Conservation (phyloP, 2,888 invertebrate species). For the Cheilosia variabilis region DNA sequence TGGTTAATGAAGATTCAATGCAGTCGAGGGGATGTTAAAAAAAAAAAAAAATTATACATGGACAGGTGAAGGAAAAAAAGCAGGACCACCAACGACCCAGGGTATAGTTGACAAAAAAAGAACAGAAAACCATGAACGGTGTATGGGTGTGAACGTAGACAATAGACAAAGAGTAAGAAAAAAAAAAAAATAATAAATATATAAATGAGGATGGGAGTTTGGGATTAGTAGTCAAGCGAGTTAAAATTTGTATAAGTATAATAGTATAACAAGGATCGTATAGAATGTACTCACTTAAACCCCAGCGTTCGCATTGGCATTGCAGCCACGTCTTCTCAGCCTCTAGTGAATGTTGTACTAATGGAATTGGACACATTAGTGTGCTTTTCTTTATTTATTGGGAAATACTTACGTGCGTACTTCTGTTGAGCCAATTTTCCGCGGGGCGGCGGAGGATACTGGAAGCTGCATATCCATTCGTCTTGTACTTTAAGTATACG, state of each 20-base stretch:
- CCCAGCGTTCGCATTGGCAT: constrained; percentile 95
- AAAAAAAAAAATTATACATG: constrained; percentile 1
- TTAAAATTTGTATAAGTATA: constrained; percentile 31
- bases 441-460: constrained; percentile 91
- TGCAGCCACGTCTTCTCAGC: constrained; percentile 96
- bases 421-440: constrained; percentile 88
- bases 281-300: constrained; percentile 83
- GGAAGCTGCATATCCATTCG: constrained; percentile 97
- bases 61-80: constrained; percentile 29
- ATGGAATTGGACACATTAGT: constrained; percentile 16
- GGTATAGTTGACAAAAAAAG: background rate
- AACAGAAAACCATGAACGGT: constrained; percentile 27
- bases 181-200: background rate
- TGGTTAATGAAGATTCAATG: constrained; percentile 64
- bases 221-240: constrained; percentile 62
- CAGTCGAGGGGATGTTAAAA: constrained; percentile 36
- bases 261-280: background rate
- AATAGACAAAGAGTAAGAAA: constrained; percentile 29
- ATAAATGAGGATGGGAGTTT: constrained; percentile 38
- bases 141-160: constrained; percentile 25
- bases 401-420: constrained; percentile 86
- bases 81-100: constrained; percentile 59
- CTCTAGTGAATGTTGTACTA: constrained; percentile 93
- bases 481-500: constrained; percentile 96
- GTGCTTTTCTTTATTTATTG: background rate